phyloP scores from a whole-genome alignment of 2,888 invertebrate genomes.

The Rhingia campestris region DNA sequence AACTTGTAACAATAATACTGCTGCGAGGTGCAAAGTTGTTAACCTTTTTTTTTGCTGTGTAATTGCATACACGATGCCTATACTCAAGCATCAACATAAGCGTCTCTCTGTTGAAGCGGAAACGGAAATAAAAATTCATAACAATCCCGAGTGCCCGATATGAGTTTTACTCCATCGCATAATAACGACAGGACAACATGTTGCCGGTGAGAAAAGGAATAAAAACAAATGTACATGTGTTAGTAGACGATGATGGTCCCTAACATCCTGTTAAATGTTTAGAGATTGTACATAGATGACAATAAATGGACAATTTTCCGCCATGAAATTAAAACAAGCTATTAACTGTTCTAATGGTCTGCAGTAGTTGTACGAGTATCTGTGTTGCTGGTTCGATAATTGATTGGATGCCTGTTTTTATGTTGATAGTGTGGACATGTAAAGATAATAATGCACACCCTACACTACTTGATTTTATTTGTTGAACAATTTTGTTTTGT shows the following conservation, averaged over 20 bases:
- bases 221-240: background rate
- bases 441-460: too few species aligned
- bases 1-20: slow-evolving; percentile 3
- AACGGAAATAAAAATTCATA: slow-evolving; percentile 47
- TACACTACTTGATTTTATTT: too few species aligned
- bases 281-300: background rate
- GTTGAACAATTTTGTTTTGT: too few species aligned
- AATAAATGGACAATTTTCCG: slow-evolving; percentile 8
- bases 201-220: slow-evolving; percentile 12
- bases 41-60: background rate
- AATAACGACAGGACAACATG: slow-evolving; percentile 43
- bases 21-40: slow-evolving; percentile 30
- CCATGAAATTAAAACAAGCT: slow-evolving; percentile 9
- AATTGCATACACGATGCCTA: slow-evolving; percentile 12
- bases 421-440: too few species aligned
- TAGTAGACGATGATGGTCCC: background rate
- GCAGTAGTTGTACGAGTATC: too few species aligned
- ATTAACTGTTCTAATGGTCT: slow-evolving; percentile 5
- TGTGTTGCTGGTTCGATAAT: too few species aligned
- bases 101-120: slow-evolving; percentile 16
- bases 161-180: slow-evolving; percentile 46
- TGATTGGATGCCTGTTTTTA: too few species aligned
- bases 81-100: slow-evolving; percentile 7
- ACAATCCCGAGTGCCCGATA: slow-evolving; percentile 14
- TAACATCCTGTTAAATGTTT: background rate